Evolutionary conservation across 2,888 invertebrate species (phyloP).

Genomic region (Thalpophila matura): DNA sequence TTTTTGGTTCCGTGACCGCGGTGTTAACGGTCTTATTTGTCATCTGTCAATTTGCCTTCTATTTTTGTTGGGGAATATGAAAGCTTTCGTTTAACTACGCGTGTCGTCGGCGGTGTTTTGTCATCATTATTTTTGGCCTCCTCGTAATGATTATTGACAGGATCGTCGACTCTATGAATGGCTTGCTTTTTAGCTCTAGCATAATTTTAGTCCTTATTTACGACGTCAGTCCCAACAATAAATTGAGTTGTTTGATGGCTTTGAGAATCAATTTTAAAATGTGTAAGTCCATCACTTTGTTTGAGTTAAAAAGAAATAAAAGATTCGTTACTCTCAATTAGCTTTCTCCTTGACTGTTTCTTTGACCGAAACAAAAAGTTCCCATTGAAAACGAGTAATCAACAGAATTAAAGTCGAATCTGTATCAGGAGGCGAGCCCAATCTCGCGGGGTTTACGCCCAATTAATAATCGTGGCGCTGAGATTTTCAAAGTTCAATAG

Average conservation of each 20-base stretch:
- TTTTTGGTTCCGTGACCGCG: conserved; percentile 76
- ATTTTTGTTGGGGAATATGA: conserved; percentile 87
- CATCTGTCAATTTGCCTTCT: conserved; percentile 90
- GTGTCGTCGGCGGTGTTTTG: conserved; percentile 83
- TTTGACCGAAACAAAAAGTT: conserved; percentile 58
- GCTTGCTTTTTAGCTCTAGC: conserved; percentile 55
- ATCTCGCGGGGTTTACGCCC: conserved; percentile 80
- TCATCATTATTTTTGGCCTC: conserved; percentile 87
- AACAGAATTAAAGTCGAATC: conserved; percentile 70
- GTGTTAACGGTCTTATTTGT: conserved; percentile 90
- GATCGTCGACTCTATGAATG: conserved; percentile 67
- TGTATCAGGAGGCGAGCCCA: conserved; percentile 69
- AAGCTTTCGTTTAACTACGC: conserved; percentile 84
- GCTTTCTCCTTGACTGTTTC: conserved; percentile 48
- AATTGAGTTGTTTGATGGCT: conserved; percentile 22
- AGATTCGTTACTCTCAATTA: conserved; percentile 30
- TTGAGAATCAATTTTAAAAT: neutral
- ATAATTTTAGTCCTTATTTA: conserved; percentile 44
- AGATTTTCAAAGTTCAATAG: conserved; percentile 57
- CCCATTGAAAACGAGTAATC: conserved; percentile 66
- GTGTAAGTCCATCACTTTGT: neutral
- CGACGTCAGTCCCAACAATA: conserved; percentile 17
- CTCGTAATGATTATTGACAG: conserved; percentile 87
- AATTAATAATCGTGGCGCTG: conserved; percentile 83
- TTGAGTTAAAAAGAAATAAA: conserved; percentile 9